These are phyloP conservation scores for Agonopterix alstromeriana DNA, from an alignment of 2,888 invertebrate species.

Conservation along the genomic window DNA sequence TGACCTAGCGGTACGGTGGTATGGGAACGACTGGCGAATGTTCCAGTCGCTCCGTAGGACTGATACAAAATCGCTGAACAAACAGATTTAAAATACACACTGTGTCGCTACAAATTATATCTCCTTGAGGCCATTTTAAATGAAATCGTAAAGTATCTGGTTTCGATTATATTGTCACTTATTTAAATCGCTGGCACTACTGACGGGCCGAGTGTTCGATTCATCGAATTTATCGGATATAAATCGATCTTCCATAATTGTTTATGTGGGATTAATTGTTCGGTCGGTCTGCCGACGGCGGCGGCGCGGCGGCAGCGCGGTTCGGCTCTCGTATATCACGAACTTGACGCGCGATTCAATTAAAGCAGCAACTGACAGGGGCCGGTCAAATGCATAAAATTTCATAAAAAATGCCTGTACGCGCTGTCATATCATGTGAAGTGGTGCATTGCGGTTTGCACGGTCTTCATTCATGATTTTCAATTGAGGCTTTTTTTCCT, in stretches of 20 bases:
- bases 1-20: too few species aligned
- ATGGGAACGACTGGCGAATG: too few species aligned
- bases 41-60: too few species aligned
- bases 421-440: conserved; percentile 15
- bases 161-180: conserved; percentile 39
- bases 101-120: too few species aligned
- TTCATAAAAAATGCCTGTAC: conserved; percentile 11
- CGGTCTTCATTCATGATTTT: conserved; percentile 14
- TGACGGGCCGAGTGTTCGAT: conserved; percentile 30
- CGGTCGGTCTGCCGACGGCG: conserved; percentile 39
- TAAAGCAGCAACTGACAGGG: conserved; percentile 51
- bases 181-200: conserved; percentile 40
- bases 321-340: conserved; percentile 51
- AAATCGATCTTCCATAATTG: conserved; percentile 54
- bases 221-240: conserved; percentile 53
- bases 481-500: neutral
- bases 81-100: too few species aligned
- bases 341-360: conserved; percentile 58
- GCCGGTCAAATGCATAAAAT: conserved; percentile 17
- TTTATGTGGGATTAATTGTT: conserved; percentile 61
- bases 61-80: too few species aligned
- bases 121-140: conserved; percentile 46
- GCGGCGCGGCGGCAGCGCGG: conserved; percentile 25
- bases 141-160: conserved; percentile 49
- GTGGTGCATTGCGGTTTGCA: conserved; percentile 18